phyloP scores from a whole-genome alignment of 1,140 invertebrate genomes.

The Drosophila carrolli region DNA sequence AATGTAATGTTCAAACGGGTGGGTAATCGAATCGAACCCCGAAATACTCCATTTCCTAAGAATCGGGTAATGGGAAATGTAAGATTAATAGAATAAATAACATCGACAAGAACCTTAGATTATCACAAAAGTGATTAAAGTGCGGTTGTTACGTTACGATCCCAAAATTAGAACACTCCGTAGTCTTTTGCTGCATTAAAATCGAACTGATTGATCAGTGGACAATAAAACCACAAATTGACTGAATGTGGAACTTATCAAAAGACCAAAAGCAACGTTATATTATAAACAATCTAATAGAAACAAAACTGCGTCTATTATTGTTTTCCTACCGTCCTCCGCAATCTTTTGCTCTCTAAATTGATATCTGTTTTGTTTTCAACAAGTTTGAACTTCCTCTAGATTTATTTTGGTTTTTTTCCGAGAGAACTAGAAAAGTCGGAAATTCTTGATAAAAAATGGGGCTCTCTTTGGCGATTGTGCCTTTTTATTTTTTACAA shows the following conservation, averaged over 20 bases:
- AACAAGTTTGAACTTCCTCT: constrained; percentile 2
- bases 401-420: constrained; percentile 1
- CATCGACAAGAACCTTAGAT: constrained; percentile 8
- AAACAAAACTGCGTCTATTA: constrained; percentile 17
- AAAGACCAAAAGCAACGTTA: neutral
- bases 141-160: neutral
- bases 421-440: constrained; percentile 1
- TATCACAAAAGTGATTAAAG: constrained; percentile 13
- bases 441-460: constrained; percentile 5
- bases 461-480: neutral
- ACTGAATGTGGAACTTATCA: neutral
- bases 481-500: neutral
- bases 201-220: constrained; percentile 2
- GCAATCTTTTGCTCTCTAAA: constrained; percentile 7
- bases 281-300: constrained; percentile 26
- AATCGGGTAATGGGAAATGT: constrained; percentile 7
- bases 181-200: constrained; percentile 7
- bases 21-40: no score
- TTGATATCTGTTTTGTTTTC: constrained; percentile 26
- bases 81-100: constrained; percentile 1
- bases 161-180: neutral
- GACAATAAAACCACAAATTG: neutral
- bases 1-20: neutral
- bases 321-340: constrained; percentile 1
- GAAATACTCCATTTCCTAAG: neutral